Percentiles rank a stretch among this genome's conserved stretches.
phyloP scores from a whole-genome alignment of 2,113 vertebrate genomes.

The Paraplagusia blochii region DNA sequence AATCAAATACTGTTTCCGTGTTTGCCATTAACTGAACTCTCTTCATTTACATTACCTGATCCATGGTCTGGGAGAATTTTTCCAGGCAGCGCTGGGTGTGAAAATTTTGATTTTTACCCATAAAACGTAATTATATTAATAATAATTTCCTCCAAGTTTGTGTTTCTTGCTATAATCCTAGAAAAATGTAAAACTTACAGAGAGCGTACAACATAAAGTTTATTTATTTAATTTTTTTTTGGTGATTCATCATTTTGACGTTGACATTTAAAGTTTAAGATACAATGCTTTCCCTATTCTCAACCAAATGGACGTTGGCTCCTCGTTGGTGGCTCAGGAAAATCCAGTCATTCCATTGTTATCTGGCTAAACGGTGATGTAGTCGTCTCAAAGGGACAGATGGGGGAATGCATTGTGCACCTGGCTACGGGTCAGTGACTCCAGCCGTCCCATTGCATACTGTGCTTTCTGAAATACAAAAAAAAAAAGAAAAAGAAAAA shows the following conservation, averaged over 20 bases:
- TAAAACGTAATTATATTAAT: too few relatives aligned
- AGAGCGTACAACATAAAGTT: conserved; percentile 11
- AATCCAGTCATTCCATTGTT: conserved; percentile 63
- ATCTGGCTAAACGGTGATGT: conserved; percentile 53
- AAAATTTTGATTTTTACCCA: too few relatives aligned
- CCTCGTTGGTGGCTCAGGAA: conserved; percentile 53
- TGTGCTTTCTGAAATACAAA: conserved; percentile 21
- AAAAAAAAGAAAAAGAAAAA: too few relatives aligned
- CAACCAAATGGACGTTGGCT: conserved; percentile 53
- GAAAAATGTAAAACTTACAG: conserved; percentile 11
- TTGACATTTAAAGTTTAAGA: conserved; percentile 1
- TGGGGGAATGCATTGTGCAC: conserved; percentile 40
- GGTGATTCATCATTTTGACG: too few relatives aligned
- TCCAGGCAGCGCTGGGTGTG: too few relatives aligned
- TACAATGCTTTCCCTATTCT: conserved; percentile 56
- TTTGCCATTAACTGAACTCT: too few relatives aligned
- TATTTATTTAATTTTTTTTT: too few relatives aligned
- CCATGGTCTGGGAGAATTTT: too few relatives aligned
- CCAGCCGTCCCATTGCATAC: conserved; percentile 7
- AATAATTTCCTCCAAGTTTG: too few relatives aligned
- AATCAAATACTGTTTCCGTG: too few relatives aligned
- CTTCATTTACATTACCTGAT: too few relatives aligned
- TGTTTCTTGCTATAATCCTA: too few relatives aligned
- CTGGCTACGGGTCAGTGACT: conserved; percentile 37
- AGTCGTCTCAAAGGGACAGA: conserved; percentile 53